Evolutionary conservation across 2,113 vertebrate genomes (phyloP), one percentile per base, ranked within the genome.

Genomic region (Tauraco erythrolophus): DNA sequence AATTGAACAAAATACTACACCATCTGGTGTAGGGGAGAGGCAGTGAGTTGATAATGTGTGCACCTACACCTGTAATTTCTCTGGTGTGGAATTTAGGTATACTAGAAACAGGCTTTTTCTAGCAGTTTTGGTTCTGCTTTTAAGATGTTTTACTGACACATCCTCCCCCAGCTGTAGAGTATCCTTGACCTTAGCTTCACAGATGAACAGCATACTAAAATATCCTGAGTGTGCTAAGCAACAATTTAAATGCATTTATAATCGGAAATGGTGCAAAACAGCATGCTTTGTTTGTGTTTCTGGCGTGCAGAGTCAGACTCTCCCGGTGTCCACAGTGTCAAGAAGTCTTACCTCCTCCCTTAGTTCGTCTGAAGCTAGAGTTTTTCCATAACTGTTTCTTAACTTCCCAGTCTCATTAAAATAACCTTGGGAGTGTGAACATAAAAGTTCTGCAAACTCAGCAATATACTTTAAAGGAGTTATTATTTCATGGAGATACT

Each of bases 201-300:
- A 37, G 35, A 17, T 0, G 0, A 70, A 8, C 62, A 39, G 21
- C 24, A 7, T 31, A 31, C 8, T 57, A 33, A 58, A 50, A 57
- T n/a, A 39, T 2, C 11, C 19, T 3, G 5, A 35, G 21, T 9
- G 4, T 37, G 31, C 33, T 54, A 11, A 75, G 30, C 56, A 50
- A 16, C 30, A n/a, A 8, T 30, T 50, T 16, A 77, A 60, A 54
- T 60, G 18, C 4, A 58, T 64, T 39, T 71, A 16, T 56, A 22
- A 39, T 19, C 5, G 27, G 43, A 51, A 80, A n/a, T 0, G 0
- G n/a, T 39, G n/a, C 17, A 46, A 33, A 74, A 30, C 3, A 1
- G 17, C 5, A 1, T 9, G 12, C 19, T 58, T 46, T 16, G 9
- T n/a, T 60, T 76, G 14, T 66, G 6, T 37, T 79, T 69, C 28